These are phyloP conservation scores for Metallyticus violacea DNA, from an alignment of 2,888 invertebrate species.

Conservation along the genomic window DNA sequence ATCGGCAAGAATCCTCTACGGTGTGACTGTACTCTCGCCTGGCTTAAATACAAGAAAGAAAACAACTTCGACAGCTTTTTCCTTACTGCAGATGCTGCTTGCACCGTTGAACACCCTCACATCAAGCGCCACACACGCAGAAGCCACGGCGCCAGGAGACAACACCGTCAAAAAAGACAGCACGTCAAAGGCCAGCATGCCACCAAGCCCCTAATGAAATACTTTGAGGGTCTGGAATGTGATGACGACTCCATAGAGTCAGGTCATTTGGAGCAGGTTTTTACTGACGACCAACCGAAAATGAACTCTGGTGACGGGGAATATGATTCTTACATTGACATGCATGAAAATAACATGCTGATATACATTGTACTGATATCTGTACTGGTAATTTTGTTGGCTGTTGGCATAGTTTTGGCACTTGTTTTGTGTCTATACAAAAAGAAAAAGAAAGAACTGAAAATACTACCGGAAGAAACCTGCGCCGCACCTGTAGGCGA, in stretches of 20 bases:
- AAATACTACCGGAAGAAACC: neutral
- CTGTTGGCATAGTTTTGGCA: slow-evolving; percentile 9
- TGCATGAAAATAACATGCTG: neutral
- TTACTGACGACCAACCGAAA: neutral
- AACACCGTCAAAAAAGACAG: too few species aligned
- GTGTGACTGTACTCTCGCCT: slow-evolving; percentile 24
- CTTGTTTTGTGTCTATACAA: neutral
- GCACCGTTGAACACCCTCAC: neutral
- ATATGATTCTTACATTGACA: too few species aligned
- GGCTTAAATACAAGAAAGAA: slow-evolving; percentile 11
- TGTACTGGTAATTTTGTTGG: slow-evolving; percentile 1
- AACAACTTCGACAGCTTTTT: neutral
- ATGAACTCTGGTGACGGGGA: neutral
- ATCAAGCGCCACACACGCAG: neutral
- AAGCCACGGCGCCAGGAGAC: neutral
- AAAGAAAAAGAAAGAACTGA: neutral
- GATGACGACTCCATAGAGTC: neutral
- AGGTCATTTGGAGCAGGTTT: neutral
- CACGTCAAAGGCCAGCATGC: neutral
- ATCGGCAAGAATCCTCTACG: slow-evolving; percentile 22
- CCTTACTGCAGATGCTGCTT: neutral
- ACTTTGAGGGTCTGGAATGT: neutral
- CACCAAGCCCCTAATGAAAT: neutral
- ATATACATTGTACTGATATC: too few species aligned
- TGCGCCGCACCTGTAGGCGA: neutral